These are phyloP conservation scores for Lithodes maja DNA, from an alignment of 2,888 invertebrate genomes.

Conservation along the genomic window DNA sequence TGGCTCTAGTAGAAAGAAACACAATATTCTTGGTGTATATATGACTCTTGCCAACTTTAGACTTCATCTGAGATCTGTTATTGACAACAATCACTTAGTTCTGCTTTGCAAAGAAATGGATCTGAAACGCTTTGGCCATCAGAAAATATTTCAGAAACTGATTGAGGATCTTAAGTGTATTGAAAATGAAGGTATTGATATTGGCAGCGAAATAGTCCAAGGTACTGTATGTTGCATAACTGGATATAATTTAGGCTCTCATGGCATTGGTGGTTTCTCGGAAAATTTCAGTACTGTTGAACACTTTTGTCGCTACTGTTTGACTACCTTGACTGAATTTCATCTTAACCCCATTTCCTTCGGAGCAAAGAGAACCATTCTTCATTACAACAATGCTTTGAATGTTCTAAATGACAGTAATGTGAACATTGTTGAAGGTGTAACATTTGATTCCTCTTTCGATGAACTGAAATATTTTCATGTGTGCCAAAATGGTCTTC, in stretches of 20 bases:
- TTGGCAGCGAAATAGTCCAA: constrained; percentile 10
- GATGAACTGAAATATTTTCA: constrained; percentile 32
- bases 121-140: constrained; percentile 12
- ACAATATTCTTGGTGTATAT: constrained; percentile 29
- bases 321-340: not conserved
- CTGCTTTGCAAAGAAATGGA: constrained; percentile 32
- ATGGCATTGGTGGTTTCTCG: constrained; percentile 30
- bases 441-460: constrained; percentile 31
- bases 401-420: not conserved
- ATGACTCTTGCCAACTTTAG: constrained; percentile 32
- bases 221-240: constrained; percentile 17
- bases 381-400: not conserved
- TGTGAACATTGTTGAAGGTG: not conserved
- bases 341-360: not conserved
- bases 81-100: constrained; percentile 32
- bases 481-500: constrained; percentile 20
- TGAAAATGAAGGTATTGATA: constrained; percentile 17
- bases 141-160: constrained; percentile 26
- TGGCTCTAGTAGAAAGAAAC: constrained; percentile 17
- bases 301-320: constrained; percentile 26
- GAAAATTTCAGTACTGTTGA: constrained; percentile 40
- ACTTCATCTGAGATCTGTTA: constrained; percentile 24
- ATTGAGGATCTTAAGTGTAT: constrained; percentile 14
- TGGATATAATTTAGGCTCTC: constrained; percentile 28
- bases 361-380: not conserved